These are phyloP conservation scores for Diarsia brunnea DNA, from an alignment of 2,888 invertebrate species.

Conservation along the genomic window DNA sequence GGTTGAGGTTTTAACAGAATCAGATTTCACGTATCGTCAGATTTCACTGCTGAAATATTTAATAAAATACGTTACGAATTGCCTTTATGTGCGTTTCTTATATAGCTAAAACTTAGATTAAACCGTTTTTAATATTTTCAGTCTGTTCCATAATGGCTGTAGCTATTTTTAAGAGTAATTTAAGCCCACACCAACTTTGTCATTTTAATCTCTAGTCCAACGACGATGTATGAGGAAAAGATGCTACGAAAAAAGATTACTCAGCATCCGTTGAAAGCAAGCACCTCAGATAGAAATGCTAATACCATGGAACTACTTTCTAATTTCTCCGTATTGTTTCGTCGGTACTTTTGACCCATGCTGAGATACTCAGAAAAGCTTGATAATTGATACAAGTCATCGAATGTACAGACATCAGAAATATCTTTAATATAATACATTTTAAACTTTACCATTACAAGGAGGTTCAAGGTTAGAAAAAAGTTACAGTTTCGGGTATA, in stretches of 20 bases:
- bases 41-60: not conserved
- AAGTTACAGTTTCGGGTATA: too few relatives aligned
- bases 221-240: conserved; percentile 34
- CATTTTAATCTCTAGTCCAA: not conserved
- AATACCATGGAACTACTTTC: conserved; percentile 57
- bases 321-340: conserved; percentile 49
- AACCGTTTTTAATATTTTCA: not conserved
- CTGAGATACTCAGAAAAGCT: conserved; percentile 40
- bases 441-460: too few relatives aligned
- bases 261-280: conserved; percentile 19
- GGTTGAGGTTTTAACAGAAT: not conserved
- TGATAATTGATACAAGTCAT: not conserved
- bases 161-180: not conserved
- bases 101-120: not conserved
- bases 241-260: conserved; percentile 23
- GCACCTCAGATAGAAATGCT: conserved; percentile 15
- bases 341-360: not conserved
- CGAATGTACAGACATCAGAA: not conserved
- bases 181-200: too few relatives aligned
- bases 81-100: not conserved
- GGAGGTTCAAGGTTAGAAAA: too few relatives aligned
- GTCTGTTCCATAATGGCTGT: not conserved
- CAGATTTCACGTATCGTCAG: not conserved
- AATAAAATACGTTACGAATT: too few relatives aligned
- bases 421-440: too few relatives aligned